Evolutionary conservation across 2,113 vertebrate genomes (phyloP), one percentile per base, ranked within the genome.

Genomic region (Phyllopteryx taeniolatus): DNA sequence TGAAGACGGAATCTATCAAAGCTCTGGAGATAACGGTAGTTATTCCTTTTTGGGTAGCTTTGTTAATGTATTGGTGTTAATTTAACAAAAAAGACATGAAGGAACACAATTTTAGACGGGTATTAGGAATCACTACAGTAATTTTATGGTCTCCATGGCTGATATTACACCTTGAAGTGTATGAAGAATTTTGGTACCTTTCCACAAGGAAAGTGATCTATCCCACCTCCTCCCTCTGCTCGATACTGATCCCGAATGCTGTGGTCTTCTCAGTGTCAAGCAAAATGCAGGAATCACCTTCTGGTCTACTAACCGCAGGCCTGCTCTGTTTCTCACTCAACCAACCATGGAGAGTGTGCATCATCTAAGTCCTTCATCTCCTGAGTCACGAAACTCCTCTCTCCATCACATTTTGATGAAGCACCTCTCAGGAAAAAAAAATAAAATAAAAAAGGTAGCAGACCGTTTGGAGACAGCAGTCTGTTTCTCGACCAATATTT

Each of bases 271-370:
- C 78, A 20, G 76, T 77, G 81, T 83, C 76, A 72, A 78, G 74
- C 59, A 22, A 39, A 54, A 82, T 73, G 69, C 79, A 84, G 69
- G 75, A 81, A 70, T 80, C 68, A 79, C 78, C 79, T 83, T 72
- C 56, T 64, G 46, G 79, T 68, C 76, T 35, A 27, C 77, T 67
- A 81, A 85, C 86, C 42, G 43, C 77, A 78, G 76, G 76, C 69
- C 47, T 62, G 74, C 76, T 83, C 84, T 89, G 87, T 83, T 88
- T 86, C 82, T 75, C 74, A 78, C 75, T 70, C 83, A 81, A 80
- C 79, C 80, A 77, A 68, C 77, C 81, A 64, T 86, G 78, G 83
- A 61, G 79, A 68, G 54, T 51, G 66, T 73, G 73, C 71, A 71
- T 60, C 61, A 51, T 82, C 73, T 70, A 39, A 65, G 66, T 79